Evolutionary conservation across 2,888 invertebrate genomes (phyloP), one percentile per base, ranked within the genome.

Genomic region (Eupithecia pulchellata): DNA sequence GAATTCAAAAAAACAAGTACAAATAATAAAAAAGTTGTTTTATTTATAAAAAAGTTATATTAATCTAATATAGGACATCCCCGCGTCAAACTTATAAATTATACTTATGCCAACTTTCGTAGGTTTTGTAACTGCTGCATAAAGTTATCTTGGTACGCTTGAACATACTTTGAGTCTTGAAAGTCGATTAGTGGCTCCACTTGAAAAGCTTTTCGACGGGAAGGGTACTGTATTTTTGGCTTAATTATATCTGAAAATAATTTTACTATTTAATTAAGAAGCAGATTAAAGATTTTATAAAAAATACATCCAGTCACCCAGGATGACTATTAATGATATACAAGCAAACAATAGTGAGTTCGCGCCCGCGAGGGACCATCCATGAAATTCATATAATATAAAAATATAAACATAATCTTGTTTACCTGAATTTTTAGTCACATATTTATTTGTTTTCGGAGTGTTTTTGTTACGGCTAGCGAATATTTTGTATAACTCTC

Each of bases 401-500:
- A n/a, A 42, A 42, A 42, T 47, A 20, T 47, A 47, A 20, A 47
- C 20, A 8, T n/a, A 47, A 47, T 17, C 1, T 20, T n/a, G 20
- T 39, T 20, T 42, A 42, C 39, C 57, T 61, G 17, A 5, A 29
- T 27, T 9, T 55, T 39, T 36, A 64, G 29, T 55, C 29, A 5
- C 5, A 27, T 58, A 17, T n/a, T 29, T 57, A 60, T 64, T 25
- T 42, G 39, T 42, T n/a, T 66, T 69, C 6, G 34, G 32, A 27
- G 57, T 29, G 30, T 65, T 75, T 60, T 80, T 79, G 69, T 82
- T 86, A 65, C 82, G 83, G 13, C 72, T 73, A 0, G 86, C 73
- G 64, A 93, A 87, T 27, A 89, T 77, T 75, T 86, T 89, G 60
- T 86, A 93, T 29, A 93, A 70, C 70, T 93, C 90, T 69, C 85